phyloP scores from a whole-genome alignment of 2,113 vertebrate species.

The Hystrix cristata region DNA sequence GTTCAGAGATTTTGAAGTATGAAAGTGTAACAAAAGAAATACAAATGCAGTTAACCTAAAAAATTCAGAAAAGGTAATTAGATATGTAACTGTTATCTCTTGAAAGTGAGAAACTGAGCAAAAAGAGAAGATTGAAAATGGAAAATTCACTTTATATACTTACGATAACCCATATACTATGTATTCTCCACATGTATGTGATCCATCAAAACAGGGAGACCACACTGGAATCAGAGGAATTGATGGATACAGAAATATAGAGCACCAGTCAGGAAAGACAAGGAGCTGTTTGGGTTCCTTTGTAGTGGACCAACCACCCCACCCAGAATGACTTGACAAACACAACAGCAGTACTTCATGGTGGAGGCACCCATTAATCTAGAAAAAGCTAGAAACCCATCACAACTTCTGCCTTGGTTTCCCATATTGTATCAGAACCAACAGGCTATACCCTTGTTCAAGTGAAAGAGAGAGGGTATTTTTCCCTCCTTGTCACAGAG shows the following conservation, averaged over 20 bases:
- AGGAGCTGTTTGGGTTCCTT: background rate
- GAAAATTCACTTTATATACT: slow-evolving; percentile 17
- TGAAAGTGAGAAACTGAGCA: background rate
- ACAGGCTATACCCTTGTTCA: background rate
- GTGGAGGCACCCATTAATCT: background rate
- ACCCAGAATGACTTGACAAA: background rate
- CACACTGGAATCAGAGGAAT: background rate
- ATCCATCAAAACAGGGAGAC: background rate
- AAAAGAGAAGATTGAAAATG: background rate
- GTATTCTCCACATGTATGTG: background rate
- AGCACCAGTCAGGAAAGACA: background rate
- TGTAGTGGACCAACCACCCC: background rate
- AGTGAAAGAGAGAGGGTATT: slow-evolving; percentile 8
- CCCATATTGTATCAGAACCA: background rate
- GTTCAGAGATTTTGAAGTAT: background rate
- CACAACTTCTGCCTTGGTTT: slow-evolving; percentile 19
- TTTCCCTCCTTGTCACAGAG: slow-evolving; percentile 17
- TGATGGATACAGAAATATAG: background rate
- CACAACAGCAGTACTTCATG: background rate
- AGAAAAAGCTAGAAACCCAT: background rate
- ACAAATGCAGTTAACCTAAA: background rate
- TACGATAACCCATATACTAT: background rate
- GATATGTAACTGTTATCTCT: background rate
- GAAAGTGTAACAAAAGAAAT: background rate
- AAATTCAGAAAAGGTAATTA: background rate